phyloP scores from a whole-genome alignment of 2,888 invertebrate species.

The Drosophila algonquin region DNA sequence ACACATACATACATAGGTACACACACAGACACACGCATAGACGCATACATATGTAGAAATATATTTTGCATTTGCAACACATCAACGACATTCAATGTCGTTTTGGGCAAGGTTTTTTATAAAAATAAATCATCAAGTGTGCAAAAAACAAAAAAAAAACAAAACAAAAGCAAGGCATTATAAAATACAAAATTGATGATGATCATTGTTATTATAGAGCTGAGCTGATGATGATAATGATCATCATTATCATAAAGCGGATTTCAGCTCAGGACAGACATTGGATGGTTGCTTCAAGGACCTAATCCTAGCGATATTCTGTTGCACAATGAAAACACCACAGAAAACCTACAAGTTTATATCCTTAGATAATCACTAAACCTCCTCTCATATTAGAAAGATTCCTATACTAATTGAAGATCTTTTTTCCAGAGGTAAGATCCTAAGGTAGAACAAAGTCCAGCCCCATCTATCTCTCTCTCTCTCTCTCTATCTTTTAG shows the following conservation, averaged over 20 bases:
- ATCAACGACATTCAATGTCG: conserved; percentile 33
- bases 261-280: neutral
- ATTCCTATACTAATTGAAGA: neutral
- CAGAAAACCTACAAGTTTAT: no score
- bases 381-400: neutral
- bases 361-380: neutral
- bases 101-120: conserved; percentile 4
- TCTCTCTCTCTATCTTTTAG: neutral
- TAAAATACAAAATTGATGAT: conserved; percentile 31
- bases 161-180: conserved; percentile 8
- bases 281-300: no score
- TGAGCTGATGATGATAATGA: neutral
- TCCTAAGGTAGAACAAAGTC: neutral
- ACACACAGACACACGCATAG: conserved; percentile 6
- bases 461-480: neutral
- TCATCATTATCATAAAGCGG: neutral
- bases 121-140: conserved; percentile 24
- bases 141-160: conserved; percentile 2
- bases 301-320: no score
- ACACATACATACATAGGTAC: conserved; percentile 13
- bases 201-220: conserved; percentile 4
- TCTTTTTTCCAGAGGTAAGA: neutral
- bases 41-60: neutral
- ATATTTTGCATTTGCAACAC: conserved; percentile 33
- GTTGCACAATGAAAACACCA: no score